phyloP scores from a whole-genome alignment of 2,888 invertebrate genomes.

The Caenorhabditis plicata region DNA sequence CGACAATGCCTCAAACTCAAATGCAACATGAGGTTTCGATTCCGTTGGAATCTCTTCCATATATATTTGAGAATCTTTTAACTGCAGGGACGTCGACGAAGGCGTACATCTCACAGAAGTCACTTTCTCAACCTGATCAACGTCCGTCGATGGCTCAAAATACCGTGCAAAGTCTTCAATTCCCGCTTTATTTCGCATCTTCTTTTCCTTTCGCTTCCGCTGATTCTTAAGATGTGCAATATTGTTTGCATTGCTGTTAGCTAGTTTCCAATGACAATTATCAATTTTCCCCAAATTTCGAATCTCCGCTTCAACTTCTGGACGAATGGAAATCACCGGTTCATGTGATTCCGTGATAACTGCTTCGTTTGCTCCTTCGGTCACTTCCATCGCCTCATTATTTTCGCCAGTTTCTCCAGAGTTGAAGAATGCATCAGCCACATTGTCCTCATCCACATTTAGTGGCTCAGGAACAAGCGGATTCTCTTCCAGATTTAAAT shows the following conservation, averaged over 20 bases:
- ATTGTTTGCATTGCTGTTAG: neutral
- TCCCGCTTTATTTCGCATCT: neutral
- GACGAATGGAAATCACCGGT: slow-evolving; percentile 4
- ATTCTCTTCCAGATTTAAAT: no score
- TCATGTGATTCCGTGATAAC: slow-evolving; percentile 4
- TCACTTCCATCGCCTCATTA: neutral
- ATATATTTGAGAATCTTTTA: slow-evolving; percentile 3
- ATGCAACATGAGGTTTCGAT: slow-evolving; percentile 2
- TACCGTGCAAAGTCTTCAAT: slow-evolving; percentile 2
- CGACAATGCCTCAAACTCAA: slow-evolving; percentile 2
- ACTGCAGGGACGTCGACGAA: neutral
- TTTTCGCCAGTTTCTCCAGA: slow-evolving; percentile 4
- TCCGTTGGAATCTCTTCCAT: neutral
- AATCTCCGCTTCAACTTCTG: slow-evolving; percentile 10
- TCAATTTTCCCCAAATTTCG: slow-evolving; percentile 18
- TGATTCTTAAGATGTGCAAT: slow-evolving; percentile 5
- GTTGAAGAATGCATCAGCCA: slow-evolving; percentile 3
- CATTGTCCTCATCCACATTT: neutral
- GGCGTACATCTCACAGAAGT: neutral
- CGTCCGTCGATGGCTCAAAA: neutral
- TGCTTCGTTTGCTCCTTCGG: neutral
- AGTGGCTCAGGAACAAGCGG: neutral
- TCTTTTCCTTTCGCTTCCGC: neutral
- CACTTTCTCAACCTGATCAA: neutral
- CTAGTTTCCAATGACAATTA: slow-evolving; percentile 23